Evolutionary conservation across 2,113 vertebrate genomes (phyloP), one percentile per base, ranked within the genome.

Genomic region (Amphilophus citrinellus): DNA sequence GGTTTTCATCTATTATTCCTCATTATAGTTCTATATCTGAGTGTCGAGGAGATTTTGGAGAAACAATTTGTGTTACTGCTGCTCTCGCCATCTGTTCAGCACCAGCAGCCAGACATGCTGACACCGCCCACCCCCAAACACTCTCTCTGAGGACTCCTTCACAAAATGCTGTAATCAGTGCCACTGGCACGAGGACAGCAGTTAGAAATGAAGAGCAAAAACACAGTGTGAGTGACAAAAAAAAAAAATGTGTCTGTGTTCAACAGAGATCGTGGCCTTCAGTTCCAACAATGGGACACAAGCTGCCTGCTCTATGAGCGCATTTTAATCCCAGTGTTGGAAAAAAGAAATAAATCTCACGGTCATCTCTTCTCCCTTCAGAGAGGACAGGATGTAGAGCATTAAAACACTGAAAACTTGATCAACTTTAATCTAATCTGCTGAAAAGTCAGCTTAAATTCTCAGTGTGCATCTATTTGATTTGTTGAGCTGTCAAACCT

Each of bases 401-500:
- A 32, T 14, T 3, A 4, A 53, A 71, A 17, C 47, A 71, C 30
- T 3, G 68, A 73, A 73, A 53, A 18, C 6, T 3, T 53, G 9
- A 32, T 73, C 1, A 53, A 73, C 50, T 73, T 53, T 11, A 30
- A 71, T 53, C 44, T 50, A 71, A 71, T 50, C 65, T 71, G 66
- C 10, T 18, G 53, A 80, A 35, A 71, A 3, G 35, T 32, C 11
- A 7, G 27, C 57, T 24, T 50, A 24, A 42, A 32, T 24, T 57
- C 24, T 63, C 35, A 63, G 37, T 5, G 66, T 39, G 44, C 6
- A 3, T 35, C 6, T 17, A 20, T 75, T 44, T 27, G 37, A 56
- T 56, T 18, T 9, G 20, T 76, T 1, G 2, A 24, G 61, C 47
- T 1, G 22, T 14, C 95, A 90, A 59, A 98, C 98, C 97, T 98